Evolutionary conservation across 2,888 invertebrate genomes (phyloP), one percentile per base, ranked within the genome.

Genomic region (Netelia virgata): DNA sequence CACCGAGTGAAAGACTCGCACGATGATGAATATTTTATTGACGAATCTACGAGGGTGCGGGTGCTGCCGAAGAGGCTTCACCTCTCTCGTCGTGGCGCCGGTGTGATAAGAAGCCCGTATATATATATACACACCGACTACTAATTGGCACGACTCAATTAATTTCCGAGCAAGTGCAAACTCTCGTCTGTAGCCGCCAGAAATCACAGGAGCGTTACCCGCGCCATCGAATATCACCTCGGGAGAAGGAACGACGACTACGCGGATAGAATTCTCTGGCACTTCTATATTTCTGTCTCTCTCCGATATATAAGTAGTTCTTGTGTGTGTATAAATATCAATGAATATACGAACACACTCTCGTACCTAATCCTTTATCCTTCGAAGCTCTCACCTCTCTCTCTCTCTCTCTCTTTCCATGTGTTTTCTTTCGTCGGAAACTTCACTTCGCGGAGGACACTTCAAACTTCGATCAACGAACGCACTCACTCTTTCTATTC

Each of bases 121-220:
- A 43, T 76, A 2, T 59, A 68, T 61, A 61, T 78, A 69, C 59
- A 73, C 23, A 70, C 66, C 63, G 47, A 41, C 64, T 73, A 83
- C 83, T 89, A 89, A 89, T 89, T 89, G 88, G 83, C 79, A 82
- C 83, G 75, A 83, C 85, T 89, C 88, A 88, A 89, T 89, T 88
- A 89, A 88, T 79, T 86, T 84, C 64, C 77, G 43, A 64, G 59
- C 57, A 59, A 57, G 76, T 57, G 57, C 47, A 70, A 81, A 77
- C 66, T 80, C 59, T 47, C 61, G 61, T 69, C 57, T 43, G 41
- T 9, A 64, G 23, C 66, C 61, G 43, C 55, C 11, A 28, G 53
- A 8, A 74, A 66, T 68, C 41, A 73, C 73, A 53, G 61, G 69
- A 81, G 70, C 57, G 53, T 55, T 47, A 61, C 73, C 59, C 72